Evolutionary conservation across 2,797 vertebrate species (phyloP).

Genomic region (Scolopax rusticola): DNA sequence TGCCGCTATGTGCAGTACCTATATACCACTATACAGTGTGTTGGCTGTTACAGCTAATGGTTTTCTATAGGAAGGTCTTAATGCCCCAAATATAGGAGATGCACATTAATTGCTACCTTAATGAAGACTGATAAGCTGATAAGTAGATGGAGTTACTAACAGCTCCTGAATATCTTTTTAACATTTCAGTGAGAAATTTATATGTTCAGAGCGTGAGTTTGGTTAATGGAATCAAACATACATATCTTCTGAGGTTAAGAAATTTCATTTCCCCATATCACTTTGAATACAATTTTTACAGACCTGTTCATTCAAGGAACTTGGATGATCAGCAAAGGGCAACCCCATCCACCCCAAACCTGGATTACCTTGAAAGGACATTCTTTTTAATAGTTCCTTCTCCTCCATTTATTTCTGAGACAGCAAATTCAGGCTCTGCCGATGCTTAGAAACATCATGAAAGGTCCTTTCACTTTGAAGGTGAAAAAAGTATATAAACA

Average conservation of each 20-base stretch:
- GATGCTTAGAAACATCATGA: neutral
- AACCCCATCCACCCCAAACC: neutral
- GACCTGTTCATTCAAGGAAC: neutral
- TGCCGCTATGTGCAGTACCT: neutral
- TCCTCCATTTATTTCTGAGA: neutral
- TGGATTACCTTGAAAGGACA: neutral
- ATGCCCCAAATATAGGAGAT: neutral
- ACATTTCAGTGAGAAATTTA: neutral
- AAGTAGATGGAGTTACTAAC: accelerated
- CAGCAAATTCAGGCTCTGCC: neutral
- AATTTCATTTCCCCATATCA: neutral
- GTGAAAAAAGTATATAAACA: neutral
- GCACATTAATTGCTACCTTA: neutral
- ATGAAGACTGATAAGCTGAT: neutral
- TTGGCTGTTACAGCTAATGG: neutral
- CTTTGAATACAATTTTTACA: neutral
- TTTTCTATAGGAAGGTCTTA: neutral
- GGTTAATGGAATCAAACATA: neutral
- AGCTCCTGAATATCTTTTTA: neutral
- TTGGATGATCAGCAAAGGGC: neutral
- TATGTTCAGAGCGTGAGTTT: neutral
- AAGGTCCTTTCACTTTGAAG: neutral
- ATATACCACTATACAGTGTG: neutral
- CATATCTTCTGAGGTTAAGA: neutral
- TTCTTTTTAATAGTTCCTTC: neutral